Evolutionary conservation across 2,888 invertebrate species (phyloP).

Genomic region (Dicyrtoma fusca): DNA sequence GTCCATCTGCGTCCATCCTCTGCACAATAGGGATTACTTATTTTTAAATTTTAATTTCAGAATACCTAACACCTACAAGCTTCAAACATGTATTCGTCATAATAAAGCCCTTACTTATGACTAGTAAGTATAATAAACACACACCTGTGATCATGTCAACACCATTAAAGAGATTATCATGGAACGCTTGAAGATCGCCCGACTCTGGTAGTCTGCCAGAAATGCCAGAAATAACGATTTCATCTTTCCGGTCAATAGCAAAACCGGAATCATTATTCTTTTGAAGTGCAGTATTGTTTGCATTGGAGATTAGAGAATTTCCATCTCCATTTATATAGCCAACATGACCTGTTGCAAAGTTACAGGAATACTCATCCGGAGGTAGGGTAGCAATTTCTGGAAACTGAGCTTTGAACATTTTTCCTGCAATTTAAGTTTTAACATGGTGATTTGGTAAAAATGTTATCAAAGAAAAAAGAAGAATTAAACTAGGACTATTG

Average conservation of each 20-base stretch:
- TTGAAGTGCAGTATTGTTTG: constrained; percentile 9
- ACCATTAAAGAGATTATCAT: constrained; percentile 83
- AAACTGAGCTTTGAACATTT: constrained; percentile 65
- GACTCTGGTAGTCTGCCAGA: constrained; percentile 85
- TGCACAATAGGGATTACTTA: background rate
- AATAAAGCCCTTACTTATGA: background rate
- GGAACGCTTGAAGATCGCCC: constrained; percentile 88
- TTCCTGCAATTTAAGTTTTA: no score
- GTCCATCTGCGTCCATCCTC: constrained; percentile 56
- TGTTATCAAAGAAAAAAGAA: no score
- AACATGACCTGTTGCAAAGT: background rate
- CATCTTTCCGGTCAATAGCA: constrained; percentile 62
- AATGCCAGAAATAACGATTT: constrained; percentile 77
- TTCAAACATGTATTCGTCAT: background rate
- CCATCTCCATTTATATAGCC: constrained; percentile 3
- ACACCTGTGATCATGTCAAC: constrained; percentile 87
- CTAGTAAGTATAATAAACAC: no score
- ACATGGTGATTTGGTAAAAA: no score
- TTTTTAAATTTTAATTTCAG: no score
- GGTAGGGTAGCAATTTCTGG: constrained; percentile 63
- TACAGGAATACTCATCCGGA: constrained; percentile 45
- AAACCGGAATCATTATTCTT: constrained; percentile 22
- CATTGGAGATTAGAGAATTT: constrained; percentile 11
- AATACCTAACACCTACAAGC: no score
- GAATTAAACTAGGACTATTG: no score